A percentile compares a stretch with the other conserved stretches of the same genome.
These are phyloP conservation scores for Halocynthia roretzi DNA, from an alignment of 23 tunicate genomes.

Conservation along the genomic window DNA sequence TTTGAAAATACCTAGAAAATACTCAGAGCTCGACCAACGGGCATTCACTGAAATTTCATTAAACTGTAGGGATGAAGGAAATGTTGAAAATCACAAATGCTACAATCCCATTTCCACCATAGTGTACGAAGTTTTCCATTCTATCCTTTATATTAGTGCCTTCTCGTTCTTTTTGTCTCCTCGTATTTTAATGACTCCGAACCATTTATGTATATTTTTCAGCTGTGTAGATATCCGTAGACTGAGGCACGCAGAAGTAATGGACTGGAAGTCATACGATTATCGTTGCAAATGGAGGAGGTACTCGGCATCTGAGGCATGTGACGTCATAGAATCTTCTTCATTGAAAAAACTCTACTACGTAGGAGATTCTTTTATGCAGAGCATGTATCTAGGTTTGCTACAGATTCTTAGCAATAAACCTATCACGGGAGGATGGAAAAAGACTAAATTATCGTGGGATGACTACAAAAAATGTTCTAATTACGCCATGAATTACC, in stretches of 20 bases:
- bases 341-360: constrained; percentile 35
- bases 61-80: too few relatives aligned
- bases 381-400: constrained; percentile 38
- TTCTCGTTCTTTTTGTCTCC: not conserved
- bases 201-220: not conserved
- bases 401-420: constrained; percentile 30
- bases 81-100: too few relatives aligned
- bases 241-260: constrained; percentile 34
- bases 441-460: constrained; percentile 14
- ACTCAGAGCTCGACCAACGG: not conserved
- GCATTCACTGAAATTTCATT: too few relatives aligned
- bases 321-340: constrained; percentile 46
- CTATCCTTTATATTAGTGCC: not conserved
- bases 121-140: too few relatives aligned
- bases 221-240: constrained; percentile 48
- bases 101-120: too few relatives aligned
- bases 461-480: constrained; percentile 11
- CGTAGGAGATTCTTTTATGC: constrained; percentile 58
- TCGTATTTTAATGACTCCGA: too few relatives aligned
- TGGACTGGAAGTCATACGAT: constrained; percentile 35
- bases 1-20: too few relatives aligned
- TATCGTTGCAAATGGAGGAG: constrained; percentile 31
- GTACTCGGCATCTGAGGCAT: constrained; percentile 39
- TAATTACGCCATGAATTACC: constrained; percentile 17
- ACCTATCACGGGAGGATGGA: constrained; percentile 40